Percentiles rank a stretch among this genome's conserved stretches.
phyloP scores from a whole-genome alignment of 2,113 vertebrate species.

The Entosphenus tridentatus region DNA sequence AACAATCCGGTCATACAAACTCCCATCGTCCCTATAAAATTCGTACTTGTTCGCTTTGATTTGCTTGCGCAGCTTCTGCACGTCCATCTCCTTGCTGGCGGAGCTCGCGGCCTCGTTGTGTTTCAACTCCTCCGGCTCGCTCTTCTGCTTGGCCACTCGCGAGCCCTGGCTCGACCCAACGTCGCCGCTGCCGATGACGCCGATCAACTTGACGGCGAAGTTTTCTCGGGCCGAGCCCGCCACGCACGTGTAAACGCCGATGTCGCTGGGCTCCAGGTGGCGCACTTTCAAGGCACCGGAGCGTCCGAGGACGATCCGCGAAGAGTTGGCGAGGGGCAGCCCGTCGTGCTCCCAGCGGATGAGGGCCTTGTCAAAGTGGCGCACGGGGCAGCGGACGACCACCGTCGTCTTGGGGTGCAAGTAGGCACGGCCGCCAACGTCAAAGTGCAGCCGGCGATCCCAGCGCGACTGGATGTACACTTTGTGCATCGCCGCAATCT shows the following conservation, averaged over 20 bases:
- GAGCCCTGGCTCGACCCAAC: neutral
- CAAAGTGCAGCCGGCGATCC: slow-evolving; percentile 52
- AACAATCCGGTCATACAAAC: too few relatives aligned
- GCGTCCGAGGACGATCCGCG: slow-evolving; percentile 35
- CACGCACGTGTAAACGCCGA: slow-evolving; percentile 42
- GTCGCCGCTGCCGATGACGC: too few relatives aligned
- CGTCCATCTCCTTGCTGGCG: slow-evolving; percentile 31
- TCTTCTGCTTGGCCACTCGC: slow-evolving; percentile 9
- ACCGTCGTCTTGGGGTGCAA: slow-evolving; percentile 57
- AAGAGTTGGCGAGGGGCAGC: slow-evolving; percentile 26
- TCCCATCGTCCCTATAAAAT: slow-evolving; percentile 18
- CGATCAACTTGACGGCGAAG: slow-evolving; percentile 34
- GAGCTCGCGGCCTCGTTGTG: slow-evolving; percentile 20
- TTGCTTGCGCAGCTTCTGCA: slow-evolving; percentile 25
- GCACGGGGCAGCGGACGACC: slow-evolving; percentile 51
- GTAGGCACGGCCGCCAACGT: slow-evolving; percentile 48
- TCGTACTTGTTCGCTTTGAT: slow-evolving; percentile 31
- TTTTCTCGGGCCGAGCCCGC: slow-evolving; percentile 33
- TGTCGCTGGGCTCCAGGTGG: slow-evolving; percentile 26
- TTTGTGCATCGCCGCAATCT: slow-evolving; percentile 27
- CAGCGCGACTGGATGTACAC: slow-evolving; percentile 58
- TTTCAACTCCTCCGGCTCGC: neutral
- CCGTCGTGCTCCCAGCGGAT: slow-evolving; percentile 65
- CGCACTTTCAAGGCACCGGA: slow-evolving; percentile 54
- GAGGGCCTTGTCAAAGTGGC: slow-evolving; percentile 37